phyloP scores from a whole-genome alignment of 2,888 invertebrate genomes.

The Coenonympha arcania region DNA sequence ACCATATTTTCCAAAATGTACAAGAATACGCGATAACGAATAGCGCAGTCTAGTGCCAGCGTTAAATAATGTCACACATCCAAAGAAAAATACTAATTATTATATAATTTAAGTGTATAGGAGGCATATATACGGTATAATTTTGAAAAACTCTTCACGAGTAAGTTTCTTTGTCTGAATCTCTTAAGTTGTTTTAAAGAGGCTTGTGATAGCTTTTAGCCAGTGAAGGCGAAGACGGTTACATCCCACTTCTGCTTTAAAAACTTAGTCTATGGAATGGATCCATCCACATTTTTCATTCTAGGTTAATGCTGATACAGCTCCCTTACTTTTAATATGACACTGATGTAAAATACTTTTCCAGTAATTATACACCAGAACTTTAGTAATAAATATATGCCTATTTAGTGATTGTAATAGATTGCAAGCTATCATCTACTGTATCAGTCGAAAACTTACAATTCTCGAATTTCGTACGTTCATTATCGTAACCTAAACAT shows the following conservation, averaged over 20 bases:
- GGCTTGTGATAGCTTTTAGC: conserved; percentile 43
- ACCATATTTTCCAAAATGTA: too few species aligned
- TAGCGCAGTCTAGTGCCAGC: background rate
- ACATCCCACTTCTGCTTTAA: conserved; percentile 50
- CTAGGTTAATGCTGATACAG: conserved; percentile 36
- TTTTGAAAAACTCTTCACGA: conserved; percentile 20
- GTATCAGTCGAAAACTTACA: conserved; percentile 1
- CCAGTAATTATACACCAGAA: background rate
- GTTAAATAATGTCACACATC: conserved; percentile 33
- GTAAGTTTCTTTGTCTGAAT: conserved; percentile 28
- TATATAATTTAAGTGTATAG: conserved; percentile 24
- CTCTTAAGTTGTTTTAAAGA: conserved; percentile 26
- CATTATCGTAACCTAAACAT: background rate
- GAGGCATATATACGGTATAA: conserved; percentile 21
- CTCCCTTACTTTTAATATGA: conserved; percentile 26
- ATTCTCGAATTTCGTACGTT: background rate
- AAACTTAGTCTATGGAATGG: conserved; percentile 43
- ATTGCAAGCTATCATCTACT: conserved; percentile 2
- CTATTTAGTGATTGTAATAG: background rate
- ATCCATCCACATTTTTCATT: conserved; percentile 61
- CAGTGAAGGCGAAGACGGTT: conserved; percentile 57
- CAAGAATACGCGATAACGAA: too few species aligned
- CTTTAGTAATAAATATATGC: background rate
- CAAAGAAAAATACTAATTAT: conserved; percentile 39
- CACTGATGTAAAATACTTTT: background rate